Evolutionary conservation across 2,888 invertebrate genomes (phyloP).

Genomic region (Stenodera caucasica): DNA sequence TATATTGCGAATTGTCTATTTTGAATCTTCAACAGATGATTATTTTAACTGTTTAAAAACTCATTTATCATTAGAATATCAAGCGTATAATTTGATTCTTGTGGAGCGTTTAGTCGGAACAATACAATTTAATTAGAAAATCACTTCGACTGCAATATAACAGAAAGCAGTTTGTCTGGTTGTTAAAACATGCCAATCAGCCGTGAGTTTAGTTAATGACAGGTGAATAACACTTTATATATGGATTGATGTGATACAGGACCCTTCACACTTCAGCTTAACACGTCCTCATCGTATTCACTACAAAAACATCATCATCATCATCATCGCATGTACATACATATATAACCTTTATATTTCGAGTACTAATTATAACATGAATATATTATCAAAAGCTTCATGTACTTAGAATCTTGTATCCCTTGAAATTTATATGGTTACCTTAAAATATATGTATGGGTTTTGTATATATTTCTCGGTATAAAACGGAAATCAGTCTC

Average conservation of each 20-base stretch:
- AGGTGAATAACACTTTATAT: constrained; percentile 30
- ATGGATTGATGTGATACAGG: constrained; percentile 26
- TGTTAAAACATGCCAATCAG: constrained; percentile 31
- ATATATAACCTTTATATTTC: constrained; percentile 18
- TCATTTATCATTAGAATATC: constrained; percentile 19
- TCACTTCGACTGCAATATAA: constrained; percentile 23
- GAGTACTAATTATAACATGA: constrained; percentile 22
- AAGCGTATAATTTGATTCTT: constrained; percentile 23
- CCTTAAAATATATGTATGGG: constrained; percentile 16
- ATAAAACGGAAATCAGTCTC: constrained; percentile 28
- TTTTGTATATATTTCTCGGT: constrained; percentile 16
- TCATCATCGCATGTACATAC: constrained; percentile 1
- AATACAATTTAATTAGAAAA: constrained; percentile 33
- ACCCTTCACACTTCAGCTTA: constrained; percentile 26
- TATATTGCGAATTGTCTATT: constrained; percentile 11
- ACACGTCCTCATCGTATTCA: constrained; percentile 20
- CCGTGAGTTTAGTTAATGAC: constrained; percentile 31
- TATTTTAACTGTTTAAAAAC: constrained; percentile 21
- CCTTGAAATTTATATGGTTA: constrained; percentile 22
- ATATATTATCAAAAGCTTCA: constrained; percentile 28
- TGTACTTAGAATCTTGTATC: constrained; percentile 22
- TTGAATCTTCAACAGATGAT: constrained; percentile 17
- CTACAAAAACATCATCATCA: constrained; percentile 15
- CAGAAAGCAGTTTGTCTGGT: constrained; percentile 28
- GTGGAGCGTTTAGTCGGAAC: constrained; percentile 25